phyloP scores from a whole-genome alignment of 2,888 invertebrate genomes.

The Pterobdella sp. region DNA sequence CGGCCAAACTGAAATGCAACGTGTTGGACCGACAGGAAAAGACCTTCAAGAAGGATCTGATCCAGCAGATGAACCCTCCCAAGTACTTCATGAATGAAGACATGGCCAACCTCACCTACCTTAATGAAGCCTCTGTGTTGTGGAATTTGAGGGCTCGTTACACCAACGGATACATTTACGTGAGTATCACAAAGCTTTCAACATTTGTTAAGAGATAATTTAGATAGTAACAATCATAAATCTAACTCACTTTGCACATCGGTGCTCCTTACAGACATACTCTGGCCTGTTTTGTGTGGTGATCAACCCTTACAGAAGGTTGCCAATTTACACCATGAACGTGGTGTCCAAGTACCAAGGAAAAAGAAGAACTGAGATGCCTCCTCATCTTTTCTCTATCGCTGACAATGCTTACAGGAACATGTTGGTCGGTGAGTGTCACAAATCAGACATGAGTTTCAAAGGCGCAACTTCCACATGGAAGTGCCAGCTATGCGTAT shows the following conservation, averaged over 20 bases:
- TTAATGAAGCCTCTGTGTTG: conserved; percentile 50
- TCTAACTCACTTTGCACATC: background rate
- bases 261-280: conserved; percentile 71
- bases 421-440: conserved; percentile 64
- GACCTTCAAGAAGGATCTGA: conserved; percentile 60
- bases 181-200: conserved; percentile 39
- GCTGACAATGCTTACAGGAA: conserved; percentile 99
- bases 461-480: too few species aligned
- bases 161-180: conserved; percentile 47
- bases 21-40: conserved; percentile 60
- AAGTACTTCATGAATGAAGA: conserved; percentile 50
- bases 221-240: too few species aligned
- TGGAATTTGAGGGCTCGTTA: conserved; percentile 48
- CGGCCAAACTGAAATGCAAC: too few species aligned
- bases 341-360: conserved; percentile 97
- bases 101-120: conserved; percentile 51
- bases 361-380: conserved; percentile 98
- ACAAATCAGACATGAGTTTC: too few species aligned
- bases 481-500: too few species aligned
- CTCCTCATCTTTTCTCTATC: conserved; percentile 98
- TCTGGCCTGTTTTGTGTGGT: conserved; percentile 99
- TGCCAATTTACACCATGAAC: conserved; percentile 93
- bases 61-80: conserved; percentile 50
- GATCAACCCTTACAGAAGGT: conserved; percentile 99
- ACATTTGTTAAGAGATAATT: background rate